Evolutionary conservation across 2,113 vertebrate species (phyloP), one percentile per base, ranked within the genome.

Genomic region (Macrotis lagotis): DNA sequence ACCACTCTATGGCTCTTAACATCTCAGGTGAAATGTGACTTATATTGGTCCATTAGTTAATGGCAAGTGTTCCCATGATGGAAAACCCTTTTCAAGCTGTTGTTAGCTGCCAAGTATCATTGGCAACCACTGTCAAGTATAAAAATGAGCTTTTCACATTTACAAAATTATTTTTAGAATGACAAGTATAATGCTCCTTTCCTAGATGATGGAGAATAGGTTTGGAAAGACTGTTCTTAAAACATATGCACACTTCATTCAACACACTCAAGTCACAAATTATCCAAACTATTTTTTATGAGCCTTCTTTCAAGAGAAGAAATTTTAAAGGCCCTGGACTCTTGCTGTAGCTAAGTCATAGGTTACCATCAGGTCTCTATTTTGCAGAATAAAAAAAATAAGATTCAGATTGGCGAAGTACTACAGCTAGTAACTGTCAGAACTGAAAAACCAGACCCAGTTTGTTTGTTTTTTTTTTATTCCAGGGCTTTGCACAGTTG

Each of bases 1-100:
- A 25, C 50, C 0, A 0, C 0, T 0, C 51, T 4, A 10, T 0
- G 0, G 37, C 26, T 89, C 50, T 89, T n/a, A 0, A 50, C 9
- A 25, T 37, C 89, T 53, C 25, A 7, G 88, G 90, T 9, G 59
- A 24, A 26, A 88, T 0, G 66, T 88, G 26, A 0, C 92, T 19
- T 7, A 1, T 44, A 83, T 44, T 44, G n/a, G 66, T 53, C 53
- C 22, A 6, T 19, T 37, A 48, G 91, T 59, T 37, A 12, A 48
- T 50, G 50, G 49, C 0, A 2, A 88, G 2, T 25, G 89, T 0
- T 1, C 11, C 16, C 90, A 37, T 25, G 9, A 1, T 52, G 37
- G 25, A 66, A 0, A 1, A 53, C 90, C n/a, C 50, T 59, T 90
- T 10, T 31, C 31, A 44, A 25, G 44, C 50, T 59, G 31, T 51